phyloP scores from a whole-genome alignment of 2,888 invertebrate species.

The Leptopilina drosophilae region DNA sequence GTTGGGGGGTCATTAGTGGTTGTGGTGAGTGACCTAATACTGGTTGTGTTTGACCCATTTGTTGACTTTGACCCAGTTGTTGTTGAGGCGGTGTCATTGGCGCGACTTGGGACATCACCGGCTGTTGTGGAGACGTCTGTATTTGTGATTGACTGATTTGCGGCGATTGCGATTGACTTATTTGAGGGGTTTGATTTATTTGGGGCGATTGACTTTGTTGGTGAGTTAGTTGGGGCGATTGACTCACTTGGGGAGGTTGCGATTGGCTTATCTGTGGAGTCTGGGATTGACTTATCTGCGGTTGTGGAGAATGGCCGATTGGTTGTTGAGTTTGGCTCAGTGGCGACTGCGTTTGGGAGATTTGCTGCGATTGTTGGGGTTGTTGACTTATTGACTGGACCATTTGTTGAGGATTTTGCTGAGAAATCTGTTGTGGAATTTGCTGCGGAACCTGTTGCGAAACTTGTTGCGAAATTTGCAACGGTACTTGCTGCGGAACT shows the following conservation, averaged over 20 bases:
- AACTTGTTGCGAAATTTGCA: slow-evolving; percentile 55
- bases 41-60: slow-evolving; percentile 47
- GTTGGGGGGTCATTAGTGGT: slow-evolving; percentile 54
- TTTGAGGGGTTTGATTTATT: slow-evolving; percentile 54
- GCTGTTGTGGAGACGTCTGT: slow-evolving; percentile 51
- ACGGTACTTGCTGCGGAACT: slow-evolving; percentile 42
- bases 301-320: slow-evolving; percentile 49
- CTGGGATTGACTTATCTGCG: slow-evolving; percentile 40
- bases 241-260: slow-evolving; percentile 40
- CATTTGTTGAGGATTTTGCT: slow-evolving; percentile 55
- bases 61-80: slow-evolving; percentile 6
- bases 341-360: slow-evolving; percentile 53
- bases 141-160: slow-evolving; percentile 59
- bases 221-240: neutral
- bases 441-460: slow-evolving; percentile 44
- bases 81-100: slow-evolving; percentile 50
- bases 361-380: slow-evolving; percentile 67
- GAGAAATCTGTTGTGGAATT: slow-evolving; percentile 49
- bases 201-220: slow-evolving; percentile 38
- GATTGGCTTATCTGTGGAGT: slow-evolving; percentile 43
- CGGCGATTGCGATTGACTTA: slow-evolving; percentile 56
- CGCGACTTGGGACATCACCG: slow-evolving; percentile 38
- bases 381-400: slow-evolving; percentile 64
- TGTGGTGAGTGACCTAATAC: slow-evolving; percentile 56
- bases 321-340: slow-evolving; percentile 54